Evolutionary conservation across 2,888 invertebrate genomes (phyloP).

Genomic region (Drosophila mulleri): DNA sequence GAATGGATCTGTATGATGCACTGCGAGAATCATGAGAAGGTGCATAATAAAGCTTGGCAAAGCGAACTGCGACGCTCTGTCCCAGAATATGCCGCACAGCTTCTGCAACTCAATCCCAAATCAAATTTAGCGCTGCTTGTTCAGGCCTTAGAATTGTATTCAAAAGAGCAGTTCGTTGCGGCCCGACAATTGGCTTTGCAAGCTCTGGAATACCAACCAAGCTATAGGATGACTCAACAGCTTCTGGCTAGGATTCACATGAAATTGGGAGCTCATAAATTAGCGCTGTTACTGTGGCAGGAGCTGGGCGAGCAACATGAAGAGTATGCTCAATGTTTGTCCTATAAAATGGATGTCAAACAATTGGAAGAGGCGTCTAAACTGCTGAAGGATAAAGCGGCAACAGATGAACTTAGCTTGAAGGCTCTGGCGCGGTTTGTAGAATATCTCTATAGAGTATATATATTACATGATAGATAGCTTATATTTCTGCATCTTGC

Average conservation of each 20-base stretch:
- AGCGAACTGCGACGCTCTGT: constrained; percentile 79
- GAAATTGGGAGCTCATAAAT: constrained; percentile 86
- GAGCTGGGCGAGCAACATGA: constrained; percentile 54
- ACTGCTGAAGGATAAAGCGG: constrained; percentile 77
- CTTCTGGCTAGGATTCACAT: constrained; percentile 86
- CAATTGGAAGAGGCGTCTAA: constrained; percentile 86
- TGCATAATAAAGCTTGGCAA: constrained; percentile 44
- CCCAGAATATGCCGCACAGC: constrained; percentile 86
- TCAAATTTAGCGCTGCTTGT: constrained; percentile 88
- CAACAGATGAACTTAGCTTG: constrained; percentile 37
- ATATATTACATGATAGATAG: background rate
- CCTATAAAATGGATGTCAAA: constrained; percentile 60
- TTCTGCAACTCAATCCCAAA: constrained; percentile 87
- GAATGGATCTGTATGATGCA: constrained; percentile 88
- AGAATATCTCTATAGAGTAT: background rate
- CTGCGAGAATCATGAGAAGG: constrained; percentile 84
- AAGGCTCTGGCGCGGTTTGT: constrained; percentile 75
- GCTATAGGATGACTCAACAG: constrained; percentile 85
- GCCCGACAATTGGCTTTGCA: constrained; percentile 86
- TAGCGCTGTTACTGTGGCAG: constrained; percentile 83
- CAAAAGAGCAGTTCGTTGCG: constrained; percentile 86
- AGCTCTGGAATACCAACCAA: constrained; percentile 84
- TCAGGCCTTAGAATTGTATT: constrained; percentile 87
- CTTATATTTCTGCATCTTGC: background rate
- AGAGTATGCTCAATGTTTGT: constrained; percentile 75